Percentiles rank a stretch among this genome's conserved stretches.
Conservation (phyloP, 2,888 invertebrate genomes). For the Agrotis exclamationis region DNA sequence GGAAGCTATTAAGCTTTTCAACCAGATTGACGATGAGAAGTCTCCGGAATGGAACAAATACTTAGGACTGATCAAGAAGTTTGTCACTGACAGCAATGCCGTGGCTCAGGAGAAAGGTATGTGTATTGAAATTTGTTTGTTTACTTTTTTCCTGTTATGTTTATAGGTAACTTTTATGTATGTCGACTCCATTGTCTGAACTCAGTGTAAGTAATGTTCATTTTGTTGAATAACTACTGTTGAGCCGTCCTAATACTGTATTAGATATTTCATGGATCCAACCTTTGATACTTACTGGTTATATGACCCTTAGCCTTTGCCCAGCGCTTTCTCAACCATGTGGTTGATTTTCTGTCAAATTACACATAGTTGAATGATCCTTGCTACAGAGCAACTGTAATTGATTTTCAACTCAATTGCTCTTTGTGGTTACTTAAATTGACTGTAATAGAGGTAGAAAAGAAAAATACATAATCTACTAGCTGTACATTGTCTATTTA, state of each 20-base stretch:
- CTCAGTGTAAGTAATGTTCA: neutral
- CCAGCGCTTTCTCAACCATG: neutral
- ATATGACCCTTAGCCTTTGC: too few species aligned
- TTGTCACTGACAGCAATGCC: constrained; percentile 98
- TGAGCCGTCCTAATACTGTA: neutral
- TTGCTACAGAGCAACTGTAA: neutral
- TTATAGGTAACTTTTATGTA: neutral
- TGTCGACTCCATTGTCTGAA: too few species aligned
- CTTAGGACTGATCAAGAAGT: constrained; percentile 97
- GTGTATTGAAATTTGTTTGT: constrained; percentile 29
- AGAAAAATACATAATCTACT: too few species aligned
- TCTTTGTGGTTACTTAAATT: neutral
- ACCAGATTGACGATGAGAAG: constrained; percentile 97
- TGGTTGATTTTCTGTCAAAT: neutral
- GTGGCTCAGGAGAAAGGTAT: constrained; percentile 98
- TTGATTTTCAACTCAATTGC: neutral
- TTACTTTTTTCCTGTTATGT: constrained; percentile 1
- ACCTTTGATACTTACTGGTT: neutral
- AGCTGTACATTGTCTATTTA: too few species aligned
- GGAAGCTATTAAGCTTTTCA: constrained; percentile 97
- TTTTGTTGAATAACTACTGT: neutral
- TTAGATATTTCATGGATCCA: neutral
- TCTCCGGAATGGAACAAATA: constrained; percentile 98
- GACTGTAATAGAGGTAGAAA: too few species aligned
- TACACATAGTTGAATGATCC: neutral